Evolutionary conservation across 2,888 invertebrate genomes (phyloP).

Genomic region (Schizotus pectinicornis): DNA sequence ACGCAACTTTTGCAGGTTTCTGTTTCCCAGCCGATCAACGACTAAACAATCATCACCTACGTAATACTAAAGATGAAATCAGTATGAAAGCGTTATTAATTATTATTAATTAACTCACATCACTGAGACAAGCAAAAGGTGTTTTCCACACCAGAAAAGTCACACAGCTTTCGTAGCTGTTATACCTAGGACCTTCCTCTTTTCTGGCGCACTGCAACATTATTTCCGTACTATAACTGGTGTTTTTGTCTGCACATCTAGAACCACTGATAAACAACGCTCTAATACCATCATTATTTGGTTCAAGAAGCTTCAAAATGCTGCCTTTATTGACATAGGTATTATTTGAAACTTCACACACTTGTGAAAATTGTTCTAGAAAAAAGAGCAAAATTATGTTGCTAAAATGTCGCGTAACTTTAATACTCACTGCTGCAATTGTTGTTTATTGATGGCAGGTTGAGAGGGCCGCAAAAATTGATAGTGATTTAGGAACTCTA

Average conservation of each 20-base stretch:
- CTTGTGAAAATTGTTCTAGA: slow-evolving; percentile 39
- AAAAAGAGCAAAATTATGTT: slow-evolving; percentile 11
- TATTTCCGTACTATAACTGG: slow-evolving; percentile 34
- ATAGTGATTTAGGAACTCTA: slow-evolving; percentile 32
- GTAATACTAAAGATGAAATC: slow-evolving; percentile 11
- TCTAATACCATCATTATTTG: slow-evolving; percentile 25
- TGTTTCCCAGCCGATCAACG: slow-evolving; percentile 5
- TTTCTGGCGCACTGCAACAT: slow-evolving; percentile 36
- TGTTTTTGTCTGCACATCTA: slow-evolving; percentile 13
- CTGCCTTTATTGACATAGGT: slow-evolving; percentile 26
- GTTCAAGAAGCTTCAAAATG: slow-evolving; percentile 24
- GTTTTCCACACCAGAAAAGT: slow-evolving; percentile 38
- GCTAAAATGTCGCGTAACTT: neutral
- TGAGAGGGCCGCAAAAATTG: slow-evolving; percentile 40
- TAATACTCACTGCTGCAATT: slow-evolving; percentile 31
- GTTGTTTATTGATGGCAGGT: slow-evolving; percentile 13
- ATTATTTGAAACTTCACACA: slow-evolving; percentile 30
- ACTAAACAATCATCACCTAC: slow-evolving; percentile 16
- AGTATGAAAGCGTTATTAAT: neutral
- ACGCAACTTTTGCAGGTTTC: slow-evolving; percentile 12
- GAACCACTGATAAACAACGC: slow-evolving; percentile 29
- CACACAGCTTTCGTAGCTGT: slow-evolving; percentile 26
- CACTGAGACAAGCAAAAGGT: slow-evolving; percentile 37
- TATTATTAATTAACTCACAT: slow-evolving; percentile 25
- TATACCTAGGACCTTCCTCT: slow-evolving; percentile 38